These are phyloP conservation scores for Diachasma alloeum DNA, from an alignment of 1,140 invertebrate genomes.

Conservation along the genomic window DNA sequence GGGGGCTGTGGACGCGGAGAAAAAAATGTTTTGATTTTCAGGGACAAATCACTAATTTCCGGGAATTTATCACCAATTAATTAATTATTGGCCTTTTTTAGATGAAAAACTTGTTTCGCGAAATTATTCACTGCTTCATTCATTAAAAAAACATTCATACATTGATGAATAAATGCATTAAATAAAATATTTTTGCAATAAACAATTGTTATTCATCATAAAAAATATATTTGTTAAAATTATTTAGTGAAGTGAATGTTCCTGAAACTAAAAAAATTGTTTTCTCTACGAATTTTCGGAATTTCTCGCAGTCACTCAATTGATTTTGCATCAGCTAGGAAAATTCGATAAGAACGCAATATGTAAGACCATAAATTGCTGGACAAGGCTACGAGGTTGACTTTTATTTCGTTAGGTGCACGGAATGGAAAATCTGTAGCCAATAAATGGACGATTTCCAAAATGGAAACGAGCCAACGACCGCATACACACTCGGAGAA, in stretches of 20 bases:
- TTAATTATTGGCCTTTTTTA: too few species aligned
- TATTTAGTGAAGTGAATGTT: too few species aligned
- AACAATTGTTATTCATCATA: too few species aligned
- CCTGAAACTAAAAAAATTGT: too few species aligned
- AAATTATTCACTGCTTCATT: too few species aligned
- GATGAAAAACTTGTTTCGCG: too few species aligned
- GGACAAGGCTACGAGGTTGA: not conserved
- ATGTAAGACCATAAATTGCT: not conserved
- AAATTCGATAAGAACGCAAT: not conserved
- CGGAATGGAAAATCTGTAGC: slow-evolving; percentile 9
- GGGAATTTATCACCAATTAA: too few species aligned
- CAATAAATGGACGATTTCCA: slow-evolving; percentile 11
- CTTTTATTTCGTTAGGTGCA: slow-evolving; percentile 9
- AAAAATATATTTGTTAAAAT: too few species aligned
- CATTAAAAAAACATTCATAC: too few species aligned
- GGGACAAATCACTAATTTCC: not conserved
- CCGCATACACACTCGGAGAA: not conserved
- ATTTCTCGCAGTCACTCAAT: not conserved
- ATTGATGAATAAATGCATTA: too few species aligned
- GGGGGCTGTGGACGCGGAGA: not conserved
- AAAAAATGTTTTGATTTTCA: not conserved
- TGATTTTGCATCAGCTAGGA: not conserved
- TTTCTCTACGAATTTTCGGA: not conserved
- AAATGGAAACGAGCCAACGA: slow-evolving; percentile 1
- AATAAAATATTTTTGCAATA: too few species aligned